These are phyloP conservation scores for Priocnemis perturbator DNA, from an alignment of 2,888 invertebrate species.

Conservation along the genomic window DNA sequence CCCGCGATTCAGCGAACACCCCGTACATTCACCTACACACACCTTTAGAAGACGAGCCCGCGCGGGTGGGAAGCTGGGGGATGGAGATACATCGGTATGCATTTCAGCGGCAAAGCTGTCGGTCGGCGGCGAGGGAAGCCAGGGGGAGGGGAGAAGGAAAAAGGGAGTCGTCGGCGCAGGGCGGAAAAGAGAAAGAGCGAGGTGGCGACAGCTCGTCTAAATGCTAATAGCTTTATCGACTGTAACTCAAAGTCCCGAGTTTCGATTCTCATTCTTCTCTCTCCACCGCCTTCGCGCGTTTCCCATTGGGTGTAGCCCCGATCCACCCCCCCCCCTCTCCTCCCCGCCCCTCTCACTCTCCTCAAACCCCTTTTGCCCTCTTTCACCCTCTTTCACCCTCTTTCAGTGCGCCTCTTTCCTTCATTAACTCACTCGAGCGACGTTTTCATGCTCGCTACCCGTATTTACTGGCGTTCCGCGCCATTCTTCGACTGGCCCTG, in stretches of 20 bases:
- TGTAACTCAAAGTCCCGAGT: conserved; percentile 69
- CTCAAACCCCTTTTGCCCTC: neutral
- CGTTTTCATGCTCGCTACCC: neutral
- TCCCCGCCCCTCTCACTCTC: conserved; percentile 3
- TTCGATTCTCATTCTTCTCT: conserved; percentile 63
- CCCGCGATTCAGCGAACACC: no score
- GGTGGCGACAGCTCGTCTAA: conserved; percentile 74
- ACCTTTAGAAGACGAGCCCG: no score
- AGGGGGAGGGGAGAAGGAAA: conserved; percentile 42
- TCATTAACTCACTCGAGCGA: conserved; percentile 39
- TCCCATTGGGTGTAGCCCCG: conserved; percentile 9
- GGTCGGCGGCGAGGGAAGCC: conserved; percentile 40
- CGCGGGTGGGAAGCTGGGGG: conserved; percentile 29
- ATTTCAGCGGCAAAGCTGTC: conserved; percentile 66
- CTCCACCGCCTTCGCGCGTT: conserved; percentile 8
- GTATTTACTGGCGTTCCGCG: neutral
- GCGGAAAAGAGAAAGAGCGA: conserved; percentile 34
- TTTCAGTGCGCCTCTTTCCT: conserved; percentile 15
- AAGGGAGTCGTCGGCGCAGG: conserved; percentile 23
- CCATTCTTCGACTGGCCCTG: neutral
- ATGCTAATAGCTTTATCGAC: conserved; percentile 75
- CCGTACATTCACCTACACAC: no score
- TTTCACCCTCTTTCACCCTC: conserved; percentile 16
- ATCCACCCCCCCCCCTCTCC: neutral
- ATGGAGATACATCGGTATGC: conserved; percentile 69